These are phyloP conservation scores for Oryctes rhinoceros DNA, from an alignment of 1,140 invertebrate species.

Conservation along the genomic window DNA sequence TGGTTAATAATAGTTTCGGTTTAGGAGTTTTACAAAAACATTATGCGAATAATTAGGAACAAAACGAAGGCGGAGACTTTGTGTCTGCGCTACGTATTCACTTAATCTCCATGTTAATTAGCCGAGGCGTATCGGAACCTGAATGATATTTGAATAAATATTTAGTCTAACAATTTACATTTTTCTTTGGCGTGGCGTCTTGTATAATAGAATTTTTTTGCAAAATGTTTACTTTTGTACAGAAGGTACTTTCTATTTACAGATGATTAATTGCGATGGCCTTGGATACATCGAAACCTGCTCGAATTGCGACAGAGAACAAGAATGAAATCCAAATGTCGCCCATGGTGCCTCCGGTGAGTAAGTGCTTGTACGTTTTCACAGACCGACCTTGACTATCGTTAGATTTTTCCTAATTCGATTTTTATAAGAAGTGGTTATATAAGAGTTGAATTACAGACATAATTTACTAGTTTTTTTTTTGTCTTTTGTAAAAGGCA, in stretches of 20 bases:
- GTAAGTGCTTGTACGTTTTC: slow-evolving; percentile 35
- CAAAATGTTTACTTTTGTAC: background rate
- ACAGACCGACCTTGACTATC: background rate
- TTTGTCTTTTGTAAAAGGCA: background rate
- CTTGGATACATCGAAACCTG: slow-evolving; percentile 43
- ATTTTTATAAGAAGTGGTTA: background rate
- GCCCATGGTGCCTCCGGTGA: slow-evolving; percentile 44
- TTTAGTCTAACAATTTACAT: background rate
- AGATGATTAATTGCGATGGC: slow-evolving; percentile 46
- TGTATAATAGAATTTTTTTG: background rate
- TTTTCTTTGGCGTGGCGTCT: background rate
- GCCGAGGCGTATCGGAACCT: too few species aligned
- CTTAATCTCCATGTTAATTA: too few species aligned
- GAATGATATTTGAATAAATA: too few species aligned
- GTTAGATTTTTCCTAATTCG: slow-evolving; percentile 2
- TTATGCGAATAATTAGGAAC: too few species aligned
- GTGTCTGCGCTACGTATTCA: too few species aligned
- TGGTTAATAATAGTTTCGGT: too few species aligned
- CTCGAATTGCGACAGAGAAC: slow-evolving; percentile 40
- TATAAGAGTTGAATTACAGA: background rate
- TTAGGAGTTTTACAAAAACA: too few species aligned
- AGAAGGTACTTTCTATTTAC: slow-evolving; percentile 34
- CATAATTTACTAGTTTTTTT: background rate
- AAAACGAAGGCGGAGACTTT: too few species aligned
- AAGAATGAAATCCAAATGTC: slow-evolving; percentile 46